Evolutionary conservation across 2,888 invertebrate genomes (phyloP).

Genomic region (Macrophya alboannulata): DNA sequence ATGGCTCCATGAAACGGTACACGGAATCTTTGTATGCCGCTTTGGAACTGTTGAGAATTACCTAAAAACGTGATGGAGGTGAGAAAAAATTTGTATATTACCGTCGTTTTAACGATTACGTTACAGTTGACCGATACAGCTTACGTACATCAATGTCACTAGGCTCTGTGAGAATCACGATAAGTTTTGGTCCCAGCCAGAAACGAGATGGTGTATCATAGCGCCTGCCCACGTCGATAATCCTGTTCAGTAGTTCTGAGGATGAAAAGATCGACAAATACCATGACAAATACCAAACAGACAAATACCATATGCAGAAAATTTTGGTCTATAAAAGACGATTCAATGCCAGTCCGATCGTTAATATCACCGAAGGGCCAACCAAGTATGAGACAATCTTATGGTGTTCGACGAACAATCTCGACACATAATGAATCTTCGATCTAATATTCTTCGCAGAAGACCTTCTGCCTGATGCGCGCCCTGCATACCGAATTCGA

Average conservation of each 20-base stretch:
- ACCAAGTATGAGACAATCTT: neutral
- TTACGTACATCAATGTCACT: slow-evolving; percentile 58
- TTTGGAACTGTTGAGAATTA: slow-evolving; percentile 63
- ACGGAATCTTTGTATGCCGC: slow-evolving; percentile 65
- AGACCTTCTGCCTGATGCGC: neutral
- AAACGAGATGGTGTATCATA: slow-evolving; percentile 64
- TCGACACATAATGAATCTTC: neutral
- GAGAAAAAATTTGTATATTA: neutral
- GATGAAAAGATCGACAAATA: no score
- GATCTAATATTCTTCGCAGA: neutral
- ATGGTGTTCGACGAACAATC: neutral
- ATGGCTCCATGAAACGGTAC: slow-evolving; percentile 66
- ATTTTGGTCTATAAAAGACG: neutral
- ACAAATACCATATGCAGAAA: no score
- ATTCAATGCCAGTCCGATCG: neutral
- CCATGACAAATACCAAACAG: no score
- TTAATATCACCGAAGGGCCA: neutral
- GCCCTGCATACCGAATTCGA: neutral
- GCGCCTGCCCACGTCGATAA: slow-evolving; percentile 57
- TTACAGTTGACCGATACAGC: neutral
- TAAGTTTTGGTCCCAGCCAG: slow-evolving; percentile 67
- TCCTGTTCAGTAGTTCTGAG: slow-evolving; percentile 61
- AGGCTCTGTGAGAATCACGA: slow-evolving; percentile 65
- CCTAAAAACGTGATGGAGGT: slow-evolving; percentile 52
- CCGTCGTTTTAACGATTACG: neutral